Conservation (phyloP, 2,113 vertebrate species). For the Prunella himalayana region DNA sequence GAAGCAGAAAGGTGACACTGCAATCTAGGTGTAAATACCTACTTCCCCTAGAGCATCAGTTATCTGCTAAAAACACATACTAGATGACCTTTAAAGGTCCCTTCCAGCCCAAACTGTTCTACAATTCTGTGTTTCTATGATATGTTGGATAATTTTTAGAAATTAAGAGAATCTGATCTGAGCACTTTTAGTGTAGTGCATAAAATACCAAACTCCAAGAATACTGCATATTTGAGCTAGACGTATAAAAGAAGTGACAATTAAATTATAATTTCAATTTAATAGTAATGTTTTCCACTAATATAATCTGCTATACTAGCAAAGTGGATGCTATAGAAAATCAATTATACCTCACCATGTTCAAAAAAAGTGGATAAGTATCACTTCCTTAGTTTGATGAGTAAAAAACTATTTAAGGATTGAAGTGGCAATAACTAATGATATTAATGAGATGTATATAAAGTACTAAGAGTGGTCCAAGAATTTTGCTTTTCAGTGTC, state of each 20-base stretch:
- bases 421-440: neutral
- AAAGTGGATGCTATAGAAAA: neutral
- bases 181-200: neutral
- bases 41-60: constrained; percentile 20
- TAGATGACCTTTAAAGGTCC: neutral
- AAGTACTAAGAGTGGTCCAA: neutral
- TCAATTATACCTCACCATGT: neutral
- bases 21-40: constrained; percentile 31
- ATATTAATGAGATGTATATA: neutral
- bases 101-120: neutral
- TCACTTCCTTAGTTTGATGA: neutral
- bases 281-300: neutral
- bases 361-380: neutral
- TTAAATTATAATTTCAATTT: neutral
- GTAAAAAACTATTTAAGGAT: neutral
- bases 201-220: neutral
- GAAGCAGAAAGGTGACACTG: constrained; percentile 52
- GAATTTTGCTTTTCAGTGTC: neutral
- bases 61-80: neutral
- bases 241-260: neutral
- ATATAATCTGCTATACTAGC: neutral
- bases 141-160: neutral
- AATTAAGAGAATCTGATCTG: neutral
- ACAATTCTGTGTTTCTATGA: neutral
- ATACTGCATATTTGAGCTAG: neutral